phyloP scores from a whole-genome alignment of 2,113 vertebrate species.

The Climacteris rufus region DNA sequence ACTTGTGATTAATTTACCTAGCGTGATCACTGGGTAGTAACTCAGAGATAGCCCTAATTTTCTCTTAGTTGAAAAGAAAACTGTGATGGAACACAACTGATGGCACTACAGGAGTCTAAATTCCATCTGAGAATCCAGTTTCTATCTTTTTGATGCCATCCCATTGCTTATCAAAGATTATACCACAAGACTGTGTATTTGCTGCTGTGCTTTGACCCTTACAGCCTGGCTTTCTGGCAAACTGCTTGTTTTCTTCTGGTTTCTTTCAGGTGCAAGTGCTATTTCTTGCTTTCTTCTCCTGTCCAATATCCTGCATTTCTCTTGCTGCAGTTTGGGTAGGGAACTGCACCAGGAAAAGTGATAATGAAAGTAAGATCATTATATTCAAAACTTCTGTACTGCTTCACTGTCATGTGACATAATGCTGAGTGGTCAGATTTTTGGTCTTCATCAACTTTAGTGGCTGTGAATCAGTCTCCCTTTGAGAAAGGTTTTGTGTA shows the following conservation, averaged over 20 bases:
- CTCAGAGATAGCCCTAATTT: neutral
- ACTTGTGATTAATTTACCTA: neutral
- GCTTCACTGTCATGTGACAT: neutral
- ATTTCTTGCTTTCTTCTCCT: slow-evolving; percentile 62
- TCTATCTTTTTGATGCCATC: neutral
- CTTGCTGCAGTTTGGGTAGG: slow-evolving; percentile 52
- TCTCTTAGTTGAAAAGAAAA: neutral
- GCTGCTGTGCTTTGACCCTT: neutral
- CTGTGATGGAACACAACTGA: neutral
- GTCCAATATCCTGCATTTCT: slow-evolving; percentile 57
- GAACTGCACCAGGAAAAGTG: slow-evolving; percentile 28
- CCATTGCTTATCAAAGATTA: neutral
- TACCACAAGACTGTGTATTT: neutral
- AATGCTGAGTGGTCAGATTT: neutral
- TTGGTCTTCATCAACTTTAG: neutral
- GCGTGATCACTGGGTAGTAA: neutral
- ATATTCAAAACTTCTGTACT: neutral
- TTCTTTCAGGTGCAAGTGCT: slow-evolving; percentile 70
- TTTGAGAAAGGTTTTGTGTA: neutral
- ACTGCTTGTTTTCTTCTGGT: slow-evolving; percentile 59
- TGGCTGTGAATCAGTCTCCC: neutral
- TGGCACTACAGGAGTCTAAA: neutral
- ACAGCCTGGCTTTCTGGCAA: slow-evolving; percentile 34
- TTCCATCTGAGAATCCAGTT: neutral
- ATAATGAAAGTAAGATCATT: slow-evolving; percentile 56